Conservation (phyloP, 2,113 vertebrate species). For the Pseudorhombus dupliciocellatus region DNA sequence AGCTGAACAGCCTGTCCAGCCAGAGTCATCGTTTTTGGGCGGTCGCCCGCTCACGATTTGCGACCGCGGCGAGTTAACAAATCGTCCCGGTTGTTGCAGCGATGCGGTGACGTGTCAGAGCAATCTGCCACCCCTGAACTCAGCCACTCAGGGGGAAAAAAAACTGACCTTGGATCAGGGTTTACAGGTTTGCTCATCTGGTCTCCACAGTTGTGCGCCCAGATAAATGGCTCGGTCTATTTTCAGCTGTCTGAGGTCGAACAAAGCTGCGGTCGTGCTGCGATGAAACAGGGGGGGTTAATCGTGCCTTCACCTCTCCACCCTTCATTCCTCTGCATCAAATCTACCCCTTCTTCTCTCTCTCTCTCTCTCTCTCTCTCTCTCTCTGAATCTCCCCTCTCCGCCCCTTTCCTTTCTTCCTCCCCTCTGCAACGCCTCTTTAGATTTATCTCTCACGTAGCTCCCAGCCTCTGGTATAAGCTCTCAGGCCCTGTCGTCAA, state of each 20-base stretch:
- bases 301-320: constrained; percentile 35
- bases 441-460: constrained; percentile 41
- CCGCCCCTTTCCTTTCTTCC: not conserved
- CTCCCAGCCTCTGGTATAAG: constrained; percentile 16
- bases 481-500: constrained; percentile 4
- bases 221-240: constrained; percentile 36
- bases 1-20: not conserved
- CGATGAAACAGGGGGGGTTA: constrained; percentile 36
- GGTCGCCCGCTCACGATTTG: not conserved
- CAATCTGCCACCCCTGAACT: constrained; percentile 40
- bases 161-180: constrained; percentile 40
- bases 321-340: constrained; percentile 28
- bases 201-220: constrained; percentile 14
- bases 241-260: constrained; percentile 39
- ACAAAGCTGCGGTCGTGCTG: constrained; percentile 10
- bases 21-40: not conserved
- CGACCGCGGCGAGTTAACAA: not conserved
- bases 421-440: constrained; percentile 16
- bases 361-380: not conserved
- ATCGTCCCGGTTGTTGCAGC: constrained; percentile 1
- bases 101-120: not conserved
- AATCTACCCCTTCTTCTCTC: not conserved
- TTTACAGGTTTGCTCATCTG: constrained; percentile 41
- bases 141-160: not conserved
- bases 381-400: not conserved